Percentiles rank a stretch among this genome's conserved stretches.
Conservation (phyloP, 2,888 invertebrate genomes). For the Auanema sp. region DNA sequence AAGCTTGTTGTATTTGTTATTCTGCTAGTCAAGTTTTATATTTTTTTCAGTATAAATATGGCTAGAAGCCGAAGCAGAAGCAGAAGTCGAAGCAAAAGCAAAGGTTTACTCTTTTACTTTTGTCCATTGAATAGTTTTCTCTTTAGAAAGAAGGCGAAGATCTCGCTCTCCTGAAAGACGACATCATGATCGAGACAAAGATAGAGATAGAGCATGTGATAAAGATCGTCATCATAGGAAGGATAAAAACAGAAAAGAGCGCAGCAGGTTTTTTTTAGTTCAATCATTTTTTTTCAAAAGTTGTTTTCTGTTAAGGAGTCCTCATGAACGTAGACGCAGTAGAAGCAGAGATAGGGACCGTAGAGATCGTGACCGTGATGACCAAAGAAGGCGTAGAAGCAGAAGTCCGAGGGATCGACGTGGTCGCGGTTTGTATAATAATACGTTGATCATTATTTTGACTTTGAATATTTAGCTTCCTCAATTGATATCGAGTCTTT, state of each 20-base stretch:
- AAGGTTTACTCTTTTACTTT: conserved; percentile 17
- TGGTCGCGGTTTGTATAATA: neutral
- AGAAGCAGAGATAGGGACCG: conserved; percentile 30
- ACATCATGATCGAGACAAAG: conserved; percentile 18
- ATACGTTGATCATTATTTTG: neutral
- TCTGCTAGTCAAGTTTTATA: too few relatives aligned
- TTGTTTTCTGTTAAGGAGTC: conserved; percentile 24
- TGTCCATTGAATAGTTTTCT: neutral
- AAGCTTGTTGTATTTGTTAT: too few relatives aligned
- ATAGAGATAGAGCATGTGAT: conserved; percentile 5
- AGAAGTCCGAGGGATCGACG: conserved; percentile 7
- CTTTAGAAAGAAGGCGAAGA: conserved; percentile 6
- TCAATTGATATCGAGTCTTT: conserved; percentile 28
- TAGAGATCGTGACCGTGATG: conserved; percentile 27
- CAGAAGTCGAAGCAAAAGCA: conserved; percentile 35
- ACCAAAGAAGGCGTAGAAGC: conserved; percentile 16
- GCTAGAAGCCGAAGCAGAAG: too few relatives aligned
- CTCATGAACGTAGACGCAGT: conserved; percentile 27
- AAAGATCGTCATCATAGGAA: conserved; percentile 18
- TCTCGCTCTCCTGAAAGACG: conserved; percentile 25
- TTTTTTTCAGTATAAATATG: too few relatives aligned
- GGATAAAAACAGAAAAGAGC: conserved; percentile 23
- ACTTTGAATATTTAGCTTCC: neutral
- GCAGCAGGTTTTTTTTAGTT: conserved; percentile 11
- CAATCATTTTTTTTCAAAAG: neutral